A percentile compares a stretch with the other conserved stretches of the same genome.
Conservation (phyloP, 2,888 invertebrate species). For the Drosophila neoperkinsi region DNA sequence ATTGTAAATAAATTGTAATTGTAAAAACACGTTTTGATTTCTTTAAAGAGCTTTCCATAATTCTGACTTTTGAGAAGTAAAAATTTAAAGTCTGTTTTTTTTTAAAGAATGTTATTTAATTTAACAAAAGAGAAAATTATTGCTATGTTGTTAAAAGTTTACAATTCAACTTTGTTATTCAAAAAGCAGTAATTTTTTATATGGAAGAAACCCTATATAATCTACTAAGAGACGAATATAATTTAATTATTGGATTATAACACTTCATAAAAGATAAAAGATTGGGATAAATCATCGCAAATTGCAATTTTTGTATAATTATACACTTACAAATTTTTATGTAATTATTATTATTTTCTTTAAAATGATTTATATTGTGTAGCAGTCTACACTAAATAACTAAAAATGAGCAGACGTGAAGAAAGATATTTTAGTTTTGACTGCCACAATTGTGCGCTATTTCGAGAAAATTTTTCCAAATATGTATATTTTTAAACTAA, state of each 20-base stretch:
- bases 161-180: not conserved
- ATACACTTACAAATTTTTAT: no score
- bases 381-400: no score
- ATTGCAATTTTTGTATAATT: not conserved
- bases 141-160: no score
- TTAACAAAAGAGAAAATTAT: no score
- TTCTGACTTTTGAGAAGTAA: not conserved
- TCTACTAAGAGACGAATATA: rapidly evolving
- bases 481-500: no score
- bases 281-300: not conserved
- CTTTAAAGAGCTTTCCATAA: not conserved
- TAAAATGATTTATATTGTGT: not conserved
- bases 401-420: no score
- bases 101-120: no score
- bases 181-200: rapidly evolving
- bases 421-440: not conserved
- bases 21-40: not conserved
- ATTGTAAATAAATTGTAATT: not conserved
- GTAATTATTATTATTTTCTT: not conserved
- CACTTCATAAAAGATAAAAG: not conserved
- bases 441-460: not conserved
- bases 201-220: no score
- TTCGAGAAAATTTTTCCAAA: not conserved
- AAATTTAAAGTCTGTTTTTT: not conserved
- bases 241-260: no score